Evolutionary conservation across 1,140 invertebrate genomes (phyloP).

Genomic region (Conus ventricosus): DNA sequence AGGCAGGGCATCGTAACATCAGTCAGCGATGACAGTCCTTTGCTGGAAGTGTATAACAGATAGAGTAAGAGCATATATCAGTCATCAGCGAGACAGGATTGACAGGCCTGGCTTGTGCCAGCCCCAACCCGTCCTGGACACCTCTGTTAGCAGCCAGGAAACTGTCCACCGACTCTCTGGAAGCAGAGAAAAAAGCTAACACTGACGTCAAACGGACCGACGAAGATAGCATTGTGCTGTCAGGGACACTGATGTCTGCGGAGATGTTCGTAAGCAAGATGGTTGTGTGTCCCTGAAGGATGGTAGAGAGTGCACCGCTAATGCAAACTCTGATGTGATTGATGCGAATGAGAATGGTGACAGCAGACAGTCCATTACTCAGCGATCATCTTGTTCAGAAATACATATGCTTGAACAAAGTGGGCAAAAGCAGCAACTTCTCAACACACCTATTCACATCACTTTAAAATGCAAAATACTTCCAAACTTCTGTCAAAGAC

Average conservation of each 20-base stretch:
- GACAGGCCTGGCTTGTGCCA: not conserved
- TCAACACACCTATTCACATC: not conserved
- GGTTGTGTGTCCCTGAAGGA: not conserved
- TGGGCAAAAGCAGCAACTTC: not conserved
- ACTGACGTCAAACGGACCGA: not conserved
- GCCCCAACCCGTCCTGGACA: not conserved
- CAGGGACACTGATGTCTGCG: not conserved
- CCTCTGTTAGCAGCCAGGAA: constrained; percentile 9
- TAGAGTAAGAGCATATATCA: not conserved
- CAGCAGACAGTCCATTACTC: not conserved
- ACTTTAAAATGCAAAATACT: not conserved
- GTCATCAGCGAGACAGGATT: not conserved
- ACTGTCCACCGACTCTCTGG: constrained; percentile 6
- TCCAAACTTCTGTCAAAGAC: not conserved
- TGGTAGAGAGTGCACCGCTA: not conserved
- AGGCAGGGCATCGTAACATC: not conserved
- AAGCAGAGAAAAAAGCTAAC: not conserved
- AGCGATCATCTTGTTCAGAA: not conserved
- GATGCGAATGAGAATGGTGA: not conserved
- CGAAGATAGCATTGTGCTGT: not conserved
- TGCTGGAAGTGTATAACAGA: not conserved
- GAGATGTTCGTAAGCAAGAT: not conserved
- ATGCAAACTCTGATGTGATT: not conserved
- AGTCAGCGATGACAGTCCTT: not conserved
- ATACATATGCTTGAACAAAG: not conserved